phyloP scores from a whole-genome alignment of 2,797 vertebrate species.

The Lagocephalus sceleratus region DNA sequence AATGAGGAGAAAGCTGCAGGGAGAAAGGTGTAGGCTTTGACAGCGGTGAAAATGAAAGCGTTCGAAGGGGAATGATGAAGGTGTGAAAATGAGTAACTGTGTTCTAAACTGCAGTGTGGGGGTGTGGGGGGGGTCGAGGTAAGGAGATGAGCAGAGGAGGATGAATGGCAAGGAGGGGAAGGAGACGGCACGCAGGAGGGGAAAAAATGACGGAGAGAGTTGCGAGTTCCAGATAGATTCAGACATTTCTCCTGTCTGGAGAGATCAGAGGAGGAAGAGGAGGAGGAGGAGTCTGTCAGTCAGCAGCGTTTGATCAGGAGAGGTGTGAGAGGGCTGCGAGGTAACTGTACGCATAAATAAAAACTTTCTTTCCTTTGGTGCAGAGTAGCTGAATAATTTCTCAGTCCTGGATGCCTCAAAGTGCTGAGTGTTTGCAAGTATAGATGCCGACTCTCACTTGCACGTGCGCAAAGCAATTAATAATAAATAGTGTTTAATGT shows the following conservation, averaged over 20 bases:
- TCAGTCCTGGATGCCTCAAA: constrained; percentile 22
- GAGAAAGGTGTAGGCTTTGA: constrained; percentile 53
- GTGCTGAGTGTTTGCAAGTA: constrained; percentile 1
- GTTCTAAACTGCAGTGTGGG: constrained; percentile 41
- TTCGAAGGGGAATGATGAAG: constrained; percentile 47
- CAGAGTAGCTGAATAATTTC: constrained; percentile 35
- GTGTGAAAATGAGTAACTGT: constrained; percentile 59
- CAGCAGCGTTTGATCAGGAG: constrained; percentile 13
- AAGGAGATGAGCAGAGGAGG: not conserved
- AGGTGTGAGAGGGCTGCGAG: constrained; percentile 30
- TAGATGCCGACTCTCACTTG: constrained; percentile 5
- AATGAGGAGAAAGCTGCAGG: constrained; percentile 32
- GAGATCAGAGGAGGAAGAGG: not conserved
- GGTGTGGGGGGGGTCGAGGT: constrained; percentile 2
- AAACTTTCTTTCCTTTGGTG: constrained; percentile 16
- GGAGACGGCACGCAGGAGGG: constrained; percentile 2
- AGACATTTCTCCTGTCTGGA: not conserved
- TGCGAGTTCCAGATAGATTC: not conserved
- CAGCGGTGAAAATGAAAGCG: constrained; percentile 61
- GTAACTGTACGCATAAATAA: constrained; percentile 20
- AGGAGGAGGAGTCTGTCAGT: constrained; percentile 20
- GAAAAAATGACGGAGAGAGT: not conserved
- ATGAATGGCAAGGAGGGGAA: constrained; percentile 12
- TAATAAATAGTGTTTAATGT: constrained; percentile 25
- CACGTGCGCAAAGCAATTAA: constrained; percentile 29